Evolutionary conservation across 2,113 vertebrate species (phyloP), one percentile per base, ranked within the genome.

Genomic region (Empidonax alnorum): DNA sequence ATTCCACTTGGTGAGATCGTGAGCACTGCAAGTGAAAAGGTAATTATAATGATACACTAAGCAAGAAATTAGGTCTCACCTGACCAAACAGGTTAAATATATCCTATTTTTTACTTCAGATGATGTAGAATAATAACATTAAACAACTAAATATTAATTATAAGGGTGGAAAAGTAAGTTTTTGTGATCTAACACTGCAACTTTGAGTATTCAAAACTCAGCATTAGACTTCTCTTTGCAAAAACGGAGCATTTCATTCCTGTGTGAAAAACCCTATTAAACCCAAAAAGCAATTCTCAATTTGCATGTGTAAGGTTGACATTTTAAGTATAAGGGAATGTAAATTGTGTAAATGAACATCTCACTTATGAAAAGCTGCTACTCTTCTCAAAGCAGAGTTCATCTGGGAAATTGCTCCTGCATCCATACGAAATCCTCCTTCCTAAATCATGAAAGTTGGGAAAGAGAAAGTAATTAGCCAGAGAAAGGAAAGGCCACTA

Each of bases 291-390:
- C 10, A 75, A 65, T 65, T 93, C 44, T 83, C n/a, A 30, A 8
- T 85, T 63, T 55, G 20, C 41, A 58, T 7, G 22, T 67, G 24
- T 24, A 52, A 73, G 35, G 21, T 28, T 6, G 2, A 86, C 18
- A 47, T n/a, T 86, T 68, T 6, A 50, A 47, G 30, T 47, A 68
- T 13, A 69, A 7, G 19, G 35, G 30, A 75, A 90, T 37, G 47
- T 22, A 84, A 73, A 84, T 12, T 33, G 49, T n/a, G 31, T 68
- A 92, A 96, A 91, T 7, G 87, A 94, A 77, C 3, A 92, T 94
- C 98, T 98, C 98, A 99, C 99, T 98, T 99, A 97, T 98, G 97
- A 96, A 99, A 99, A 78, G 98, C 97, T 47, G 98, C 75, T 93
- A 99, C 95, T 97, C 98, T 99, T 97, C 97, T 98, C 94, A 99